Evolutionary conservation across 2,888 invertebrate species (phyloP).

Genomic region (Hypena proboscidalis): DNA sequence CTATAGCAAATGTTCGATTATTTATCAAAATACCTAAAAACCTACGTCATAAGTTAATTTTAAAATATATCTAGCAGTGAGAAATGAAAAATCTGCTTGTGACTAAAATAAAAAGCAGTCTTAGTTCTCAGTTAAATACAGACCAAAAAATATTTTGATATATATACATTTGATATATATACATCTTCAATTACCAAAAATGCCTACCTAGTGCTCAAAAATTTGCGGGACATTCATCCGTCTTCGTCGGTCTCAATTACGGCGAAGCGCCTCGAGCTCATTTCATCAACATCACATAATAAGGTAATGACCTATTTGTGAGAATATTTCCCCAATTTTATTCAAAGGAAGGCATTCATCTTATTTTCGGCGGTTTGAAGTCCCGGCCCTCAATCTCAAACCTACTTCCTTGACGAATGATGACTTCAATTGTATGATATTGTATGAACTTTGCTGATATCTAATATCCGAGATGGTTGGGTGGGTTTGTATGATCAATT

Average conservation of each 20-base stretch:
- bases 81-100: too few relatives aligned
- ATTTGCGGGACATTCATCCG: background rate
- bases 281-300: constrained; percentile 31
- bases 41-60: too few relatives aligned
- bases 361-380: constrained; percentile 34
- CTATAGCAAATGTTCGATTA: too few relatives aligned
- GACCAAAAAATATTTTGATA: too few relatives aligned
- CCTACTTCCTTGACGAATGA: constrained; percentile 10
- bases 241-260: constrained; percentile 18
- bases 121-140: too few relatives aligned
- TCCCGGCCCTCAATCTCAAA: constrained; percentile 30
- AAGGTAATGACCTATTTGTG: constrained; percentile 38
- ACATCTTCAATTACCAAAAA: background rate
- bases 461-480: constrained; percentile 12
- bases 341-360: constrained; percentile 38
- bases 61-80: too few relatives aligned
- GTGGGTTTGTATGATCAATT: too few relatives aligned
- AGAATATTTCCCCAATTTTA: constrained; percentile 36
- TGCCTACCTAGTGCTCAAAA: background rate
- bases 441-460: constrained; percentile 9
- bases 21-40: too few relatives aligned
- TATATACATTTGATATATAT: too few relatives aligned
- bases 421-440: constrained; percentile 21
- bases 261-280: constrained; percentile 7
- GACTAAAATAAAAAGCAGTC: too few relatives aligned